Conservation (phyloP, 2,888 invertebrate genomes). For the Ditula angustiorana region DNA sequence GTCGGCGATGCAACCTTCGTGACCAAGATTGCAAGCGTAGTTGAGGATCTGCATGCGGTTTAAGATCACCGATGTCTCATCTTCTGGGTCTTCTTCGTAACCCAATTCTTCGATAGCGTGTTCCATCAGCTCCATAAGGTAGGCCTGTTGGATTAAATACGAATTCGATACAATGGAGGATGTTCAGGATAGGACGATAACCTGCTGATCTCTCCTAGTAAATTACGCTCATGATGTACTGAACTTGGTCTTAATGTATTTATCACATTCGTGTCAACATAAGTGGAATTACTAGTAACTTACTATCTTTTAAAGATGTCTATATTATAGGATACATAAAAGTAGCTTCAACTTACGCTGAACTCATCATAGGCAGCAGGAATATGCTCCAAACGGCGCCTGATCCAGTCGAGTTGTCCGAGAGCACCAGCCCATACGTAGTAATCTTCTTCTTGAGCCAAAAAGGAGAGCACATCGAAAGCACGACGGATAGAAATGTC, state of each 20-base stretch:
- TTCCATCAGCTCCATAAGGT: slow-evolving; percentile 75
- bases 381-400: slow-evolving; percentile 67
- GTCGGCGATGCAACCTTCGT: slow-evolving; percentile 83
- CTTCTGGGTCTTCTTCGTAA: slow-evolving; percentile 72
- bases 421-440: slow-evolving; percentile 91
- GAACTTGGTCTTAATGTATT: no score
- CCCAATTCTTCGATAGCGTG: slow-evolving; percentile 80
- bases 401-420: slow-evolving; percentile 81
- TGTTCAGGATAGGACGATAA: no score
- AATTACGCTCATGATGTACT: no score
- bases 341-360: slow-evolving; percentile 63
- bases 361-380: slow-evolving; percentile 62
- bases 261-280: no score
- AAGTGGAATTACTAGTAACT: no score
- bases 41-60: slow-evolving; percentile 86
- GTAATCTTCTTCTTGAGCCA: slow-evolving; percentile 88
- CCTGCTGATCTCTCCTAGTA: not conserved
- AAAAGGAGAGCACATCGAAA: slow-evolving; percentile 88
- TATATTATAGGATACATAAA: no score
- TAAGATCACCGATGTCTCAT: slow-evolving; percentile 84
- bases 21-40: slow-evolving; percentile 88
- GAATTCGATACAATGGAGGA: not conserved
- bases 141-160: slow-evolving; percentile 61
- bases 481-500: slow-evolving; percentile 82
- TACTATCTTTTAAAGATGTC: no score